Evolutionary conservation across 2,888 invertebrate species (phyloP), one percentile per base, ranked within the genome.

Genomic region (Catocala fraxini): DNA sequence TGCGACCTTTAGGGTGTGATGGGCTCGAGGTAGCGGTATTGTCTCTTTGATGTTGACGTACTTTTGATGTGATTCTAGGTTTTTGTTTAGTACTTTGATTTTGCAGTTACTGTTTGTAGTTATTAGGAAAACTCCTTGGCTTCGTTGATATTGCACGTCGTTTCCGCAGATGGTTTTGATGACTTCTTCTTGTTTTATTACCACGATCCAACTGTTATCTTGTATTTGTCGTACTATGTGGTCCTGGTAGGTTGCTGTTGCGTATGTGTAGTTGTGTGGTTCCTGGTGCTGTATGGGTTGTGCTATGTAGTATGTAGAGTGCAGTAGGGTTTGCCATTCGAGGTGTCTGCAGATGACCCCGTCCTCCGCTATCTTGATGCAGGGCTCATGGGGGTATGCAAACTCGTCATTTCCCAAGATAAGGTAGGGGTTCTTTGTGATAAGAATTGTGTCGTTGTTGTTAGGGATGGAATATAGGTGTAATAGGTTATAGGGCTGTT

Each of bases 351-450:
- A 77, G 13, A 72, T 65, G 5, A 67, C 64, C 5, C 68, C 59
- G 1, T 71, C 45, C 7, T 74, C 71, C 10, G 13, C 54, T 25
- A 79, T 71, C 48, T 15, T 15, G 10, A 12, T 62, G 52, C 73
- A 79, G 48, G 66, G 53, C 61, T 81, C 75, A 33, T 59, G 69
- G 5, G 76, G 79, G 13, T 77, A 75, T 0, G 74, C 76, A 15
- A 79, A 78, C 57, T 79, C 74, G 34, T 78, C 53, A 60, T 73
- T 77, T 59, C 73, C 73, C 71, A 77, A 73, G 71, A 78, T 58
- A 15, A 77, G 65, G 72, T 12, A 12, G 11, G 71, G 75, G 35
- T 76, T 67, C 65, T 77, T 67, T 0, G 76, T 71, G 5, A 76
- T 74, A 4, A 76, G 63, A 56, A 72, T 68, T 0, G 64, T 71